Evolutionary conservation across 2,797 vertebrate species (phyloP), one percentile per base, ranked within the genome.

Genomic region (Margarornis squamiger): DNA sequence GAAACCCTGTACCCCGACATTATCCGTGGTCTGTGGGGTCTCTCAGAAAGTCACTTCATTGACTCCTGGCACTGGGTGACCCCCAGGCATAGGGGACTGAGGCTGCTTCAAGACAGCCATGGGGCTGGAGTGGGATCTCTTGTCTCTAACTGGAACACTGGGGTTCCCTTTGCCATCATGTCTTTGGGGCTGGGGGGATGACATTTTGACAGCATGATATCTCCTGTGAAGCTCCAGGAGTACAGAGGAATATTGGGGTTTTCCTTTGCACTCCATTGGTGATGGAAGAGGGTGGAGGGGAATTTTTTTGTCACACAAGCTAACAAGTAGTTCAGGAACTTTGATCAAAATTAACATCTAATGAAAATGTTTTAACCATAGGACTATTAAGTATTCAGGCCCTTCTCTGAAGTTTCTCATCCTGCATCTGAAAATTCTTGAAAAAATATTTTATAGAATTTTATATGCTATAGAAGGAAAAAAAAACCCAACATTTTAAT

Each of bases 141-240:
- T 21, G 10, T 32, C 19, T n/a, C 43, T 59, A 57, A 3, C 36
- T n/a, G n/a, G 11, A 5, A 17, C 21, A 5, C 7, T 38, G 7
- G 2, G 2, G 7, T 45, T 5, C 2, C 24, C 30, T n/a, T 18
- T 21, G 7, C 27, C 18, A 22, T 51, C 0, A 0, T 34, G 39
- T 6, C 19, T 49, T 30, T 65, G 12, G 7, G 26, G 13, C 15
- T 49, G 26, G 30, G 24, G 9, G 34, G 7, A 20, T 70, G 32
- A 80, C 14, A 12, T 32, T 51, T 82, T n/a, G 48, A 26, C 2
- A 14, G 24, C 1, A 1, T 43, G 23, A 10, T 48, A 24, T 9
- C 3, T 76, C 16, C 36, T n/a, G 12, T 45, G 38, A 79, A 72
- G 16, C 14, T 34, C 27, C 39, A 48, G 23, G 19, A 77, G 17